Base-by-base conservation (phyloP, 2,888 invertebrate species). In the Odontocolon sp. region DNA sequence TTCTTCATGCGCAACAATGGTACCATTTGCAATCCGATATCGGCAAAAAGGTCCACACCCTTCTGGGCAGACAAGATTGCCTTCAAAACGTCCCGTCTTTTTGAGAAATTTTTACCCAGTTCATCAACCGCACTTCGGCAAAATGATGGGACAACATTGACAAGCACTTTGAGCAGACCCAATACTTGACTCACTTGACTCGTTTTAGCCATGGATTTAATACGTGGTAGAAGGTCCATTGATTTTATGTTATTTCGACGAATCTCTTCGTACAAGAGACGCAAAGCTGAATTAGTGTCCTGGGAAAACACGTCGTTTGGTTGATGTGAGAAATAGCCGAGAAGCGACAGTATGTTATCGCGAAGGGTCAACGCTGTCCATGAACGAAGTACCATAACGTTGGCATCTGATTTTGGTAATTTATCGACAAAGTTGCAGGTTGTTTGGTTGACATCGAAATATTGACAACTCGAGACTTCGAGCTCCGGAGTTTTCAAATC, bases 271-370 rank as follows among this genome's bases (percentile, higher is more conserved):
- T 80, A 82, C 47, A 84, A 75, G 33, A 84, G 45, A 73, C 76
- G 77, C 57, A 85, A 76, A 52, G 82, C 77, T 23, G 80, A 70
- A 66, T 81, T 78, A 21, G 69, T 79, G 28, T 80, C 80, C 11
- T 72, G 76, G 18, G 76, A 56, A 26, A 84, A 79, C 21, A 71
- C 52, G 38, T 80, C 77, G 42, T 73, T 79, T 54, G 77, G 54
- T 68, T 81, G 80, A 47, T 84, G 83, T 71, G 84, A 79, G 59
- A 86, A 69, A 73, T 80, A 83, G 42, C 83, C 83, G 52, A 84
- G 77, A 52, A 83, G 66, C 1, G 78, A 79, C 57, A 82, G 78
- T 18, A 85, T 82, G 68, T 86, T 84, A 69, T 86, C 83, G 38
- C 82, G 79, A 36, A 83, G 50, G 14, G 82, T 83, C 54, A 76